Conservation (phyloP, 2,113 vertebrate species). For the Lophochroa leadbeateri region DNA sequence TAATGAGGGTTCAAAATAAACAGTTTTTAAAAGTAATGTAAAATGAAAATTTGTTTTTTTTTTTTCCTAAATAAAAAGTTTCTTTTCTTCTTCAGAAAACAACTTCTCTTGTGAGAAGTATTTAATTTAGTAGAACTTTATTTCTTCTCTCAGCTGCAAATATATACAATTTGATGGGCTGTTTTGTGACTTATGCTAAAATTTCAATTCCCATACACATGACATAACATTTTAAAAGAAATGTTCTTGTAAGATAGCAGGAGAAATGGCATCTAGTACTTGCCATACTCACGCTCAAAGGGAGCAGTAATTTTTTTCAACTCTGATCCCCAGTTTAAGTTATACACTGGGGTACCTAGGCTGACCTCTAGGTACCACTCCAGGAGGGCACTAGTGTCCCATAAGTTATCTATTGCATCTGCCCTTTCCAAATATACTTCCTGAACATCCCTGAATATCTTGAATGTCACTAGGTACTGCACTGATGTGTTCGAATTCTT, state of each 20-base stretch:
- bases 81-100: not conserved
- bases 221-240: not conserved
- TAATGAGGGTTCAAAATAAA: not conserved
- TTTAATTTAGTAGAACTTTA: not conserved
- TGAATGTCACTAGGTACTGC: too few species aligned
- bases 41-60: not conserved
- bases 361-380: not conserved
- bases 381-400: not conserved
- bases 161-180: not conserved
- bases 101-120: not conserved
- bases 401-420: not conserved
- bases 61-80: not conserved
- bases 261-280: not conserved
- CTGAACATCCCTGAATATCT: not conserved
- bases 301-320: not conserved
- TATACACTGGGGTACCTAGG: not conserved
- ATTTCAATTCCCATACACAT: not conserved
- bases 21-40: not conserved
- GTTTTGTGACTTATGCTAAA: not conserved
- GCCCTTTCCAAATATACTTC: not conserved
- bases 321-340: rapidly evolving
- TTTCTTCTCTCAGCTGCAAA: not conserved
- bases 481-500: not conserved
- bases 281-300: not conserved
- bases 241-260: not conserved